Evolutionary conservation across 2,888 invertebrate genomes (phyloP), one percentile per base, ranked within the genome.

Genomic region (Rhamnusium bicolor): DNA sequence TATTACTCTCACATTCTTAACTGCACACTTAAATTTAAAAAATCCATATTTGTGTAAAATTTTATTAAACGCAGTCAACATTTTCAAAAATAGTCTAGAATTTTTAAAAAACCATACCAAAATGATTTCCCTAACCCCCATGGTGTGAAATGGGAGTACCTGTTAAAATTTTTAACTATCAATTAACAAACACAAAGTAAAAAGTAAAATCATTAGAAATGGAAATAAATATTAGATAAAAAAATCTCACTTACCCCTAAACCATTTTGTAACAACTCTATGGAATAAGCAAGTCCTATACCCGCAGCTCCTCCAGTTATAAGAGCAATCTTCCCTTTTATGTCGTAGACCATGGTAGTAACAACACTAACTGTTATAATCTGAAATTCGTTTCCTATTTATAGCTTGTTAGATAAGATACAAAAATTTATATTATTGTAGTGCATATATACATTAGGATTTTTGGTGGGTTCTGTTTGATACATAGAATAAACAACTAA

Each of bases 241-340:
- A 51, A 51, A 10, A 51, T 8, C 8, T 4, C 46, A 72, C 77
- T 82, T 80, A 87, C 87, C 82, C 82, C 82, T 24, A 82, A 85
- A 72, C 89, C 89, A 72, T 89, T 89, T 65, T 86, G 84, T 5
- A 92, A 83, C 24, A 89, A 87, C 69, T 87, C 88, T 4, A 87
- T 86, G 1, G 88, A 89, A 67, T 89, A 90, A 69, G 86, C 86
- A 29, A 86, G 86, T 0, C 91, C 91, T 61, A 91, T 90, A 0
- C 91, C 91, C 14, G 86, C 85, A 0, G 91, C 90, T 18, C 89
- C 91, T 0, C 91, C 91, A 0, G 91, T 91, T n/a, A 92, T 82
- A 1, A 87, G 68, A 53, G 85, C 86, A 49, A 84, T 77, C 80
- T 86, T 87, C 61, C 84, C 86, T 73, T 82, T 83, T 54, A 86